Evolutionary conservation across 2,888 invertebrate genomes (phyloP), one percentile per base, ranked within the genome.

Genomic region (Nymphalis urticae): DNA sequence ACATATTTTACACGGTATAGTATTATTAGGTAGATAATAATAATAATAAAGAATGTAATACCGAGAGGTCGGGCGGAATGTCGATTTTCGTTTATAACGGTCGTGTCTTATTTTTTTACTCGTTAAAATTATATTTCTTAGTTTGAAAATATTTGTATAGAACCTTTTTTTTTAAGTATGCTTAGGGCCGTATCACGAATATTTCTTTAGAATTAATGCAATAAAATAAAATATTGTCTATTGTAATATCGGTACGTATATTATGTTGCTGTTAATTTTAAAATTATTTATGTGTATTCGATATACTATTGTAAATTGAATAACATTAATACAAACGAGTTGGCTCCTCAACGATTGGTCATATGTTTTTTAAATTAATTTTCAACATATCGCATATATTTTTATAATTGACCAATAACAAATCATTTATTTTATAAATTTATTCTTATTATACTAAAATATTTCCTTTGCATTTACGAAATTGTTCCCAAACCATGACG

Each of bases 281-380:
- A 76, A 77, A 10, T 75, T 87, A 85, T 87, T 84, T 89, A 85
- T 84, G 80, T 78, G 76, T 79, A 81, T 80, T 83, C 77, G 83
- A 83, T 84, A 80, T 82, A 85, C 76, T 78, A 84, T 82, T 89
- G 87, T 89, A 88, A 85, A 88, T 85, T 86, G 75, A 82, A 83
- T 83, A 83, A 36, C n/a, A 76, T 68, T 72, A 65, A 63, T 68
- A 51, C 64, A 62, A 58, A 58, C 53, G 58, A 53, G 58, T 32
- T 62, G 64, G 64, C 48, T 62, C 51, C 48, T 42, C 10, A 24
- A 56, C 7, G 2, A 32, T 17, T 32, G 16, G 53, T 53, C 1
- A 32, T 56, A 53, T 21, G 9, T 53, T 53, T 32, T 32, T 56
- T n/a, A 16, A 32, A n/a, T n/a, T n/a, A 32, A 17, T 27, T 32